Base-by-base conservation (phyloP, 2,888 invertebrate genomes). In the Laothoe populi region DNA sequence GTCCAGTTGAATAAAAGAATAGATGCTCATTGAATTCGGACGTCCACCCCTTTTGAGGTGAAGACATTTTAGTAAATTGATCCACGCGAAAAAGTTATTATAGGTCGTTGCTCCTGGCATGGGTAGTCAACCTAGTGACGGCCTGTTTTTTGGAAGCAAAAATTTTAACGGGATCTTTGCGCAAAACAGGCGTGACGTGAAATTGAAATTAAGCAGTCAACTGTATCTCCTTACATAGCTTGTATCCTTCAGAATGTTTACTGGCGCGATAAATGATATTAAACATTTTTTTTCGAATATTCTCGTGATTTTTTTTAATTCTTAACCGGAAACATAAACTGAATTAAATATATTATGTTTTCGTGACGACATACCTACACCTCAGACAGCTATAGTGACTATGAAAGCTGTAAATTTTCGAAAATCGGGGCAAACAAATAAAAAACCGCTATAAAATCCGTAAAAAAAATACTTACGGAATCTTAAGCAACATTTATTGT, bases 181-280 rank as follows among this genome's bases (percentile, higher is more conserved):
- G 35, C 11, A 53, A 53, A 16, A 53, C 49, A 10, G 16, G 31
- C 16, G 1, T 31, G n/a, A 11, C 0, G 16, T 21, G 35, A 11
- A 35, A 19, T 19, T 53, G 35, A 35, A 53, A 35, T 19, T 31
- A 35, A 35, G 31, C 35, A 35, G 0, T 11, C 19, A 35, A 53
- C 53, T 53, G 35, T 35, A 35, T 53, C 31, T 31, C 53, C 53
- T 31, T 38, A 38, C 44, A 19, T 4, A n/a, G n/a, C n/a, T 5
- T 1, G 11, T 16, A 31, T 19, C 53, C 53, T 53, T 53, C 19
- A 35, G 11, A 35, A 16, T 26, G 49, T 31, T 31, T 16, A 31
- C 48, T 11, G 13, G 2, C 16, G 31, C 19, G 10, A 31, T 31
- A 7, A 8, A n/a, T n/a, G n/a, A n/a, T 49, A 26, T 26, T 26